phyloP scores from a whole-genome alignment of 1,140 invertebrate species.

The Drusus annulatus region DNA sequence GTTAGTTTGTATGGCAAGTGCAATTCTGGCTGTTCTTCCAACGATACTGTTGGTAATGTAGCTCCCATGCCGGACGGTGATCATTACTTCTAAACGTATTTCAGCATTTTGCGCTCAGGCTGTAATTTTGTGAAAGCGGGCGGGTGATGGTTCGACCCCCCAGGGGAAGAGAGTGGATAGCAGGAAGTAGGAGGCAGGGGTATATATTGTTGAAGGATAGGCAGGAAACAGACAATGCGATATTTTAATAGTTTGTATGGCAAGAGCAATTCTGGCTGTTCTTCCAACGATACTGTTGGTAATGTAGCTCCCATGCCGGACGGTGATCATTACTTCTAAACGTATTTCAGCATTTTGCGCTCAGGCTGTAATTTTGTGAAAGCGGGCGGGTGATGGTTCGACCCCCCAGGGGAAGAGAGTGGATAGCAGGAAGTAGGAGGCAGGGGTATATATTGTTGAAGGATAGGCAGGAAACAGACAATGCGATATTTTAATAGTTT shows the following conservation, averaged over 20 bases:
- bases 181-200: too few relatives aligned
- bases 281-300: neutral
- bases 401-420: too few relatives aligned
- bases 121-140: too few relatives aligned
- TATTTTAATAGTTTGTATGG: neutral
- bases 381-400: too few relatives aligned
- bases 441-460: too few relatives aligned
- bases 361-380: conserved; percentile 53
- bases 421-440: too few relatives aligned
- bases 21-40: neutral
- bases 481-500: too few relatives aligned
- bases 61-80: conserved; percentile 44
- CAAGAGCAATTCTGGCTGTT: neutral
- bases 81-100: conserved; percentile 58
- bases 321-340: conserved; percentile 56
- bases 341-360: conserved; percentile 59
- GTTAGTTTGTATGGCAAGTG: neutral
- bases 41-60: neutral
- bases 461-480: too few relatives aligned
- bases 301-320: conserved; percentile 36
- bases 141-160: too few relatives aligned
- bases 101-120: conserved; percentile 57
- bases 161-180: too few relatives aligned
- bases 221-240: too few relatives aligned
- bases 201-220: too few relatives aligned